phyloP scores from a whole-genome alignment of 2,797 vertebrate species.

The Mus caroli region DNA sequence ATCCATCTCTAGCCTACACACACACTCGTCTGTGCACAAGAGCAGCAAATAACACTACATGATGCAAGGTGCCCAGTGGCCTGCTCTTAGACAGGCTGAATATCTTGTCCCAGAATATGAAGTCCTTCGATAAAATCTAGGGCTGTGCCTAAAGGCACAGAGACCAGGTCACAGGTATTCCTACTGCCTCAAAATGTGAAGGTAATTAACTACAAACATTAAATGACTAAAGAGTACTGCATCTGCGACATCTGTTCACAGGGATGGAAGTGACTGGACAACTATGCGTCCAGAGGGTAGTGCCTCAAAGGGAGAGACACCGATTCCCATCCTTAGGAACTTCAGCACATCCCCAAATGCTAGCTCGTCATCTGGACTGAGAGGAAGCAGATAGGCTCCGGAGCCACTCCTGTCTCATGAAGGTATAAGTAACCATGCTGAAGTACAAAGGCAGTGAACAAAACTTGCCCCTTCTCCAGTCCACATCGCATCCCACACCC shows the following conservation, averaged over 20 bases:
- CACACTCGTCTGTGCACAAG: no score
- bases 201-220: background rate
- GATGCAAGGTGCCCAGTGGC: constrained; percentile 35
- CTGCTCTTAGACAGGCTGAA: constrained; percentile 57
- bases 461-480: background rate
- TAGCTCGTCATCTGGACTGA: background rate
- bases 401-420: background rate
- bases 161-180: background rate
- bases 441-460: background rate
- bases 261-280: background rate
- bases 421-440: background rate
- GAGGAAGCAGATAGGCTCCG: background rate
- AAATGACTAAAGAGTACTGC: background rate
- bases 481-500: background rate
- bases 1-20: background rate
- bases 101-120: background rate
- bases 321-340: background rate
- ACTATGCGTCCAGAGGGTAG: background rate
- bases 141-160: background rate
- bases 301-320: background rate
- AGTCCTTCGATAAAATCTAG: background rate
- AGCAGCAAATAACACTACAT: constrained; percentile 63
- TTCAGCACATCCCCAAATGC: background rate
- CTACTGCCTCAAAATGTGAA: background rate
- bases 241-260: background rate